Conservation (phyloP, 2,888 invertebrate genomes). For the Athetis lepigone region DNA sequence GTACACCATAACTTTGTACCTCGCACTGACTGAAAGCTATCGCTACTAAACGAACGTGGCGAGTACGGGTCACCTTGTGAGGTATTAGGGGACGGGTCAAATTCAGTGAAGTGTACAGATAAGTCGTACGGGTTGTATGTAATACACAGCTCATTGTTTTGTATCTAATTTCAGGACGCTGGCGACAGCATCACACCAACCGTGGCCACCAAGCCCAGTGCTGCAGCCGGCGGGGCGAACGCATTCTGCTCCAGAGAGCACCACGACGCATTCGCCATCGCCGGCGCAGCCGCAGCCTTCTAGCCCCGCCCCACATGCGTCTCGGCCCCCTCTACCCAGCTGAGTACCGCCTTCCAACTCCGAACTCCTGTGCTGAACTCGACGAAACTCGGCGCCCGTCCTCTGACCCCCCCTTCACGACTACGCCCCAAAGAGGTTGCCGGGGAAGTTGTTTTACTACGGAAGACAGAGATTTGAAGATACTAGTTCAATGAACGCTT, state of each 20-base stretch:
- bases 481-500: conserved; percentile 64
- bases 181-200: conserved; percentile 92
- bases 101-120: no score
- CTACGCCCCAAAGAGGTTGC: conserved; percentile 79
- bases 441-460: conserved; percentile 83
- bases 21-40: no score
- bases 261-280: conserved; percentile 84
- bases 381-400: conserved; percentile 89
- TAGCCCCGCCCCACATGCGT: conserved; percentile 81
- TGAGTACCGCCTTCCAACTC: conserved; percentile 91
- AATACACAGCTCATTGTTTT: background rate
- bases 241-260: conserved; percentile 93
- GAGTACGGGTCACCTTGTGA: no score
- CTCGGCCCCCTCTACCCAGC: conserved; percentile 88
- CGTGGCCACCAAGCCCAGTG: conserved; percentile 95
- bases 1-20: no score
- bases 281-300: conserved; percentile 86
- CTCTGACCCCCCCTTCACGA: conserved; percentile 83
- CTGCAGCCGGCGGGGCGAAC: conserved; percentile 93
- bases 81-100: no score
- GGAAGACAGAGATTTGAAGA: conserved; percentile 66
- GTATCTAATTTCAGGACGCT: conserved; percentile 87
- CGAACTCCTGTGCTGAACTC: conserved; percentile 91
- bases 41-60: no score
- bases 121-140: no score